These are phyloP conservation scores for Cebidichthys violaceus DNA, from an alignment of 2,113 vertebrate species.

Conservation along the genomic window DNA sequence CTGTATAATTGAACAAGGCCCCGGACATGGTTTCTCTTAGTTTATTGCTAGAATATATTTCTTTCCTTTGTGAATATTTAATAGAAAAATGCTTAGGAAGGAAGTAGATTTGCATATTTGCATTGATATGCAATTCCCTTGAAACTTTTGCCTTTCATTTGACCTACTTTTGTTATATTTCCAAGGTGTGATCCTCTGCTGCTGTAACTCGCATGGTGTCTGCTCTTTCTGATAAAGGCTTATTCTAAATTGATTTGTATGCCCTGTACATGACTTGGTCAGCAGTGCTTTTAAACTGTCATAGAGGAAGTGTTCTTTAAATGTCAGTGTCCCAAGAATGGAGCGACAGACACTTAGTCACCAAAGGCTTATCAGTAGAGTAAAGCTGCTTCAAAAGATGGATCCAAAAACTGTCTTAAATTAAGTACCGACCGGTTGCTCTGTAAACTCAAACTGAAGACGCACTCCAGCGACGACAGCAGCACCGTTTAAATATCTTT, in stretches of 20 bases:
- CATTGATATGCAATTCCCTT: slow-evolving; percentile 69
- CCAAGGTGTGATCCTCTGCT: slow-evolving; percentile 46
- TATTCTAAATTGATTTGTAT: slow-evolving; percentile 45
- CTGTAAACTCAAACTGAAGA: slow-evolving; percentile 45
- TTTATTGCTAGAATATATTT: slow-evolving; percentile 53
- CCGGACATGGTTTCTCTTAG: slow-evolving; percentile 2
- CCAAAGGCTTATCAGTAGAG: background rate
- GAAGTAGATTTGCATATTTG: slow-evolving; percentile 66
- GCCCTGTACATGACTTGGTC: slow-evolving; percentile 8
- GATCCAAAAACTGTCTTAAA: slow-evolving; percentile 41
- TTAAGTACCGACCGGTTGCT: slow-evolving; percentile 32
- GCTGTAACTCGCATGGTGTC: background rate
- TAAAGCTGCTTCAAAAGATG: slow-evolving; percentile 16
- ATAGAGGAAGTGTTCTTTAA: background rate
- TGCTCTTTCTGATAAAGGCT: slow-evolving; percentile 35
- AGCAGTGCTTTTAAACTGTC: slow-evolving; percentile 40
- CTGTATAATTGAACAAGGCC: slow-evolving; percentile 44
- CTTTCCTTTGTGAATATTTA: slow-evolving; percentile 68
- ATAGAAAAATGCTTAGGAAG: slow-evolving; percentile 50
- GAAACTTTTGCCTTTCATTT: slow-evolving; percentile 62
- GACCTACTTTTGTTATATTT: slow-evolving; percentile 60
- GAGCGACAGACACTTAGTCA: background rate
- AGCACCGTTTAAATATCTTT: slow-evolving; percentile 43
- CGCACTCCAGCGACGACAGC: slow-evolving; percentile 33
- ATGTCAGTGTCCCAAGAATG: background rate